Evolutionary conservation across 1,140 invertebrate species (phyloP), one percentile per base, ranked within the genome.

Genomic region (Neomicropteryx cornuta): DNA sequence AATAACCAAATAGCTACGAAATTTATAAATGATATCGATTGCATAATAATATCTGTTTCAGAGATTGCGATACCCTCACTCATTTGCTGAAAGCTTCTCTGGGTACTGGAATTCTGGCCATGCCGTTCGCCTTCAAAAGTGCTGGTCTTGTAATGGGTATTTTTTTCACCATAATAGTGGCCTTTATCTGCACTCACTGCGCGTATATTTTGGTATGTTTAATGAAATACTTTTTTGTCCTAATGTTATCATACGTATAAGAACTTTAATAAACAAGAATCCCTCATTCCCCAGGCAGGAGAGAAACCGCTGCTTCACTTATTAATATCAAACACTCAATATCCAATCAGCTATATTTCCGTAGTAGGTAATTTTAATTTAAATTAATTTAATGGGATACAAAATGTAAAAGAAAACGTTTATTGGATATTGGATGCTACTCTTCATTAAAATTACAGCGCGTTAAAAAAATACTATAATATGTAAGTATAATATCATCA

Each of bases 31-130:
- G 14, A 28, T 22, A 28, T 23, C 10, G 21, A 18, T 20, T 18
- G 37, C 24, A 44, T 45, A 31, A 40, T 42, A 38, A 36, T 33
- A 33, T 41, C 35, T 35, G 41, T 58, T 62, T 16, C 62, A 87
- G 84, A 22, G 81, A 89, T 59, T 78, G 74, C 54, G 83, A 87
- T 53, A 90, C 87, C 0, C 65, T 90, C 31, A 87, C 83, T 30
- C 87, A 91, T 71, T 69, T 91, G 43, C 60, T 90, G 41, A 90
- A 91, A 63, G 85, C 84, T 6, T 90, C 88, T 10, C 71, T 95
- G 30, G 91, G 91, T 6, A 92, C 88, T 3, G 91, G 91, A 28
- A 91, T 95, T 46, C 62, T 95, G 39, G 85, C 88, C 10, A 92
- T 94, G 86, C 88, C 89, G 0, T 62, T 73, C 24, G 89, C 89